These are phyloP conservation scores for Colletes latitarsis DNA, from an alignment of 1,140 invertebrate genomes.

Conservation along the genomic window DNA sequence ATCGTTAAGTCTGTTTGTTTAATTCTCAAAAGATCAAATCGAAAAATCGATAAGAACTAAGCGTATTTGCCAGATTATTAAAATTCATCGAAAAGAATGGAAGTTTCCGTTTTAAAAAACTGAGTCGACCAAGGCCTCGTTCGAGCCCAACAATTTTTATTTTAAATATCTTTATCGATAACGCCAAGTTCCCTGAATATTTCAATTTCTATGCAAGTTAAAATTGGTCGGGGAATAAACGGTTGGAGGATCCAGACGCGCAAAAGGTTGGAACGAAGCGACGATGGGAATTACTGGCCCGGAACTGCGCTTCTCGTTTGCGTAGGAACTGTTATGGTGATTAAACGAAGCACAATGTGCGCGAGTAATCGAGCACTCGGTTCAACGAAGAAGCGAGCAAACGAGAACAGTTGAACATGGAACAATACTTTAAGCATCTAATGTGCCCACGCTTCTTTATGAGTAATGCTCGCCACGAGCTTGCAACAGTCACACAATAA, in stretches of 20 bases:
- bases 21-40: too few relatives aligned
- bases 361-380: conserved; percentile 17
- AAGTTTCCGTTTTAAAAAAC: too few relatives aligned
- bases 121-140: too few relatives aligned
- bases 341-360: conserved; percentile 26
- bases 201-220: too few relatives aligned
- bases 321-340: neutral
- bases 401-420: neutral
- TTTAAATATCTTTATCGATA: too few relatives aligned
- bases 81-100: too few relatives aligned
- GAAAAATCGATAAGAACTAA: too few relatives aligned
- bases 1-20: too few relatives aligned
- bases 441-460: neutral
- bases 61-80: too few relatives aligned
- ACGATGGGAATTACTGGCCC: neutral
- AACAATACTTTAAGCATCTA: neutral
- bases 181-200: too few relatives aligned
- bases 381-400: conserved; percentile 10
- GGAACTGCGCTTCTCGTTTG: neutral
- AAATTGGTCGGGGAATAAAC: too few relatives aligned
- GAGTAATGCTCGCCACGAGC: neutral
- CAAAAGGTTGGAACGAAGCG: neutral
- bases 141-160: too few relatives aligned
- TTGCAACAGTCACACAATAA: neutral
- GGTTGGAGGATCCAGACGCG: neutral